Base-by-base conservation (phyloP, 1,140 invertebrate species). In the Notospermus geniculatus region DNA sequence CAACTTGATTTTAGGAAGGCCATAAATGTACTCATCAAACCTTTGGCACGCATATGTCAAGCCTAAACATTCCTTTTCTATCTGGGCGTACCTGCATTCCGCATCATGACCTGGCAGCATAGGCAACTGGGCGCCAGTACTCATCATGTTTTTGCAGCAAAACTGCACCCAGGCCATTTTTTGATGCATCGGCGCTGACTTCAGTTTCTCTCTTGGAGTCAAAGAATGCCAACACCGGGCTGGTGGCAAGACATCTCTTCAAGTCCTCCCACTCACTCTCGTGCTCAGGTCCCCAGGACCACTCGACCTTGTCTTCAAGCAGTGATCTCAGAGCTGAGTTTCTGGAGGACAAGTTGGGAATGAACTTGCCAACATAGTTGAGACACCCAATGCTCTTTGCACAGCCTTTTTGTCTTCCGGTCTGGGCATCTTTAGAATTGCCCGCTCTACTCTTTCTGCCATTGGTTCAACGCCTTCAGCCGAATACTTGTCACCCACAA, bases 111-210 rank as follows among this genome's bases (percentile, higher is more conserved):
- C 72, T 64, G 7, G 72, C 77, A 2, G 77, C 73, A 74, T 72
- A 83, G 25, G 64, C 63, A 2, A 83, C 64, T 5, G 77, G 78
- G 23, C 73, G 54, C 5, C 66, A 63, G 54, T 81, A 67, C 15
- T 36, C 32, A 36, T 36, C 32, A 36, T 36, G 32, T 36, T 7
- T 7, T 60, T 64, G 63, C 41, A 64, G 11, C 15, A 60, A 32
- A 19, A 22, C n/a, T 19, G 41, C 57, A 29, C 60, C 60, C 9
- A 59, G 32, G 39, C 50, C 32, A 4, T 29, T 53, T 52, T 53
- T 29, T 19, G 25, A 32, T 25, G 59, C 53, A 43, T 61, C 59
- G 0, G 32, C 5, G 1, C 54, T 45, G 5, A 63, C n/a, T 39
- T 29, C 22, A 19, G 57, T 39, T 23, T 30, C 1, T 57, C 50